A percentile compares a stretch with the other conserved stretches of the same genome.
phyloP scores from a whole-genome alignment of 2,888 invertebrate genomes.

The Gymnocheta viridis region DNA sequence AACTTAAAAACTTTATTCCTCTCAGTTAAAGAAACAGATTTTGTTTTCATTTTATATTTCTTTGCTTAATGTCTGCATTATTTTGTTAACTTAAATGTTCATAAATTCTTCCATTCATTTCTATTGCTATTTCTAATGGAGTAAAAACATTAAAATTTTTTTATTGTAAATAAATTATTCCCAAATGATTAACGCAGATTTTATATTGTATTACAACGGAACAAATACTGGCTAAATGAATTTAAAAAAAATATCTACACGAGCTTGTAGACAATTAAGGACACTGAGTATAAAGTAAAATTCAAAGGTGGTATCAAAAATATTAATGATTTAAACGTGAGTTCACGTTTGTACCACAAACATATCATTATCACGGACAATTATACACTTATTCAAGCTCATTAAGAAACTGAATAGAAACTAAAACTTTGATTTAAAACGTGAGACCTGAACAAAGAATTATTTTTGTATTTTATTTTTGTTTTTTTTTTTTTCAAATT shows the following conservation, averaged over 20 bases:
- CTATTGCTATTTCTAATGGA: neutral
- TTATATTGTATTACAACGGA: slow-evolving; percentile 23
- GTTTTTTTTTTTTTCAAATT: neutral
- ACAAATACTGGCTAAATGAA: slow-evolving; percentile 20
- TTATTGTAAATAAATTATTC: slow-evolving; percentile 58
- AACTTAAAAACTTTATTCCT: neutral
- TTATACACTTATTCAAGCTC: neutral
- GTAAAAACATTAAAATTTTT: slow-evolving; percentile 35
- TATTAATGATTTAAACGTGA: slow-evolving; percentile 63
- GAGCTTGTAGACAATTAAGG: slow-evolving; percentile 4
- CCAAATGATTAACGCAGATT: slow-evolving; percentile 49
- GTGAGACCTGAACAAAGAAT: neutral
- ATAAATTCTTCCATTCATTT: neutral
- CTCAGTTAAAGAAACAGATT: neutral
- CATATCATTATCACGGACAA: neutral
- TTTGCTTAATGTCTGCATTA: slow-evolving; percentile 1
- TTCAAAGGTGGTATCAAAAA: slow-evolving; percentile 50
- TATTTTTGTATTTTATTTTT: no score
- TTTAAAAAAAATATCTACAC: neutral
- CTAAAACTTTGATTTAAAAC: slow-evolving; percentile 12
- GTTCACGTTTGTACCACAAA: neutral
- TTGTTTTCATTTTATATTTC: neutral
- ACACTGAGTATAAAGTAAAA: neutral
- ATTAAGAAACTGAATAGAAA: slow-evolving; percentile 15
- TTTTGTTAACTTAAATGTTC: neutral